Evolutionary conservation across 37 sponge, comb jelly and placozoan species (phyloP).

Genomic region (Chondrosia reniformis): DNA sequence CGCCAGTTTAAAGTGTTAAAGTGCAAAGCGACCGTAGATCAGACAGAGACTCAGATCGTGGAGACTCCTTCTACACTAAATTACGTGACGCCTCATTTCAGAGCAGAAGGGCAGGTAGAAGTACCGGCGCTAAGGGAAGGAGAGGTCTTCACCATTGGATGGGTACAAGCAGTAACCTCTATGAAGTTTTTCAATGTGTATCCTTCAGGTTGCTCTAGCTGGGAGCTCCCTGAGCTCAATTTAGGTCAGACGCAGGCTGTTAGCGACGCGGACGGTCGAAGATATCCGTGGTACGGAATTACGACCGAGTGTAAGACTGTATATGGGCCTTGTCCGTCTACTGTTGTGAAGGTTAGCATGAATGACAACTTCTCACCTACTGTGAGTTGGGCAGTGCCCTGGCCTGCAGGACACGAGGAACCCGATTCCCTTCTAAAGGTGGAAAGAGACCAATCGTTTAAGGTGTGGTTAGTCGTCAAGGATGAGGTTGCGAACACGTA

Average conservation of each 20-base stretch:
- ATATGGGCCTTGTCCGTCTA: constrained; percentile 43
- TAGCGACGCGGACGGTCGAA: constrained; percentile 83
- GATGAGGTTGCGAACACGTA: constrained; percentile 48
- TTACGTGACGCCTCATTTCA: constrained; percentile 84
- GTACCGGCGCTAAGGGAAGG: constrained; percentile 57
- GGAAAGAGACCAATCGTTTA: constrained; percentile 76
- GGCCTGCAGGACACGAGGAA: constrained; percentile 82
- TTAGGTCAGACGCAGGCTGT: constrained; percentile 51
- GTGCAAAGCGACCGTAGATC: constrained; percentile 56
- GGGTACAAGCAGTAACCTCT: constrained; percentile 84
- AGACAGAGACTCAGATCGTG: constrained; percentile 39
- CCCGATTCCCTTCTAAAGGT: constrained; percentile 72
- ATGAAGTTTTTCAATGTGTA: constrained; percentile 83
- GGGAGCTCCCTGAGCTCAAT: constrained; percentile 85
- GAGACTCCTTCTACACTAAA: constrained; percentile 72
- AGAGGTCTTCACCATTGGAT: constrained; percentile 75
- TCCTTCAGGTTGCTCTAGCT: constrained; percentile 76
- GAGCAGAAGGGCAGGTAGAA: constrained; percentile 75
- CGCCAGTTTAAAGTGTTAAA: constrained; percentile 37
- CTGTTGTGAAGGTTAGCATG: constrained; percentile 50
- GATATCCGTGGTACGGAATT: constrained; percentile 88
- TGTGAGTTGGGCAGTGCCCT: constrained; percentile 78
- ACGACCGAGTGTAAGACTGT: constrained; percentile 73
- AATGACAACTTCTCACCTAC: constrained; percentile 88
- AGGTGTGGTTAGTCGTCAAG: constrained; percentile 79